phyloP scores from a whole-genome alignment of 1,140 invertebrate genomes.

The Artemia franciscana region DNA sequence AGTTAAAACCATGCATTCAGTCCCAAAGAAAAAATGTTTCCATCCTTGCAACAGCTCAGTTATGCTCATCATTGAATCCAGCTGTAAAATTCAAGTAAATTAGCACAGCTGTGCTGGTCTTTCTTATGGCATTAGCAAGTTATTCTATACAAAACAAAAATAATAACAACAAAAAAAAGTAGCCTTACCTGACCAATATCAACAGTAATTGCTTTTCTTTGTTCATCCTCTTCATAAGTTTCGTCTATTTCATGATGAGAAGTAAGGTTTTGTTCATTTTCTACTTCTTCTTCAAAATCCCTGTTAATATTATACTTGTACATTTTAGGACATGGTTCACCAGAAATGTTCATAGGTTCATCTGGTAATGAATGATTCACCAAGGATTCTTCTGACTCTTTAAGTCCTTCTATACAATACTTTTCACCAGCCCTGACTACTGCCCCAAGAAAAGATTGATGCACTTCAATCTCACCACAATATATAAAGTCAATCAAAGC shows the following conservation, averaged over 20 bases:
- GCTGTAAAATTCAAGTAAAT: too few relatives aligned
- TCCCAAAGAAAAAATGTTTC: too few relatives aligned
- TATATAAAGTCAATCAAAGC: conserved; percentile 12
- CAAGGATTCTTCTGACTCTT: background rate
- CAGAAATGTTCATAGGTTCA: background rate
- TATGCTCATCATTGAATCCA: too few relatives aligned
- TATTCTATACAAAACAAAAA: too few relatives aligned
- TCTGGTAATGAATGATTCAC: too few relatives aligned
- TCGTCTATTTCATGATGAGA: background rate
- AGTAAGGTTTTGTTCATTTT: background rate
- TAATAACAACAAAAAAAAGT: too few relatives aligned
- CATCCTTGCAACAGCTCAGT: too few relatives aligned
- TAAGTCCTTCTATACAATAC: background rate
- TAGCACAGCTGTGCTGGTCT: too few relatives aligned
- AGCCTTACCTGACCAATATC: background rate
- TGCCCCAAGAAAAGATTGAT: background rate
- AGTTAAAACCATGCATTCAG: too few relatives aligned
- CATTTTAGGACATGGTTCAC: background rate
- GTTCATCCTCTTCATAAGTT: background rate
- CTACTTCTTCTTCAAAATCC: background rate
- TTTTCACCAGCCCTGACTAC: background rate
- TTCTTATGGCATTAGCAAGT: too few relatives aligned
- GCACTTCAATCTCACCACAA: conserved; percentile 9
- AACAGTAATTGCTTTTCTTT: background rate
- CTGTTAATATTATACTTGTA: background rate